These are phyloP conservation scores for Xanthorhoe spadicearia DNA, from an alignment of 2,888 invertebrate genomes.

Conservation along the genomic window DNA sequence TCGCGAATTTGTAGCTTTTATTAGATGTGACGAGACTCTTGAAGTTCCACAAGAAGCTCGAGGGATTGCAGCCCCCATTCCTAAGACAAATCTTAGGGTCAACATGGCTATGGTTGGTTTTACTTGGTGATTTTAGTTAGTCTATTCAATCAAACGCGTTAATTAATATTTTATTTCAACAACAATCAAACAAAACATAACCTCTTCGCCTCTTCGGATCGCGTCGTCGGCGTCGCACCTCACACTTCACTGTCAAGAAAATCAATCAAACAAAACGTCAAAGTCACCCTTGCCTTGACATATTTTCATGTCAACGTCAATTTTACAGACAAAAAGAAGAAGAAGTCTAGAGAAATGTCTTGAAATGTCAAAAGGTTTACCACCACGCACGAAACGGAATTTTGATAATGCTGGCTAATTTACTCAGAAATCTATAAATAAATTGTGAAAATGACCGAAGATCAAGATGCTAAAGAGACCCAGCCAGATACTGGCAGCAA, in stretches of 20 bases:
- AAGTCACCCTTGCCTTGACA: too few species aligned
- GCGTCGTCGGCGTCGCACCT: too few species aligned
- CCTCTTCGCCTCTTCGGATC: too few species aligned
- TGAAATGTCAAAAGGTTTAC: slow-evolving; percentile 55
- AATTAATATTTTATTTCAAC: too few species aligned
- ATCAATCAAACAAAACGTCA: too few species aligned
- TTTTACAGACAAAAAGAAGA: too few species aligned
- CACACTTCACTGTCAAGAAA: too few species aligned
- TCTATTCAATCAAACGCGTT: background rate
- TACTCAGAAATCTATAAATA: slow-evolving; percentile 41
- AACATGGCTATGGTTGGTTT: slow-evolving; percentile 21
- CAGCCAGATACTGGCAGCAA: slow-evolving; percentile 78
- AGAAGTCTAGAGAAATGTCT: slow-evolving; percentile 31
- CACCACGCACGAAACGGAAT: slow-evolving; percentile 64
- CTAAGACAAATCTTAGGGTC: slow-evolving; percentile 14
- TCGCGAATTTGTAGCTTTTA: slow-evolving; percentile 16
- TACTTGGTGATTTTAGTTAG: background rate
- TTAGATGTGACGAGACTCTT: slow-evolving; percentile 8
- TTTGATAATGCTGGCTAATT: slow-evolving; percentile 56
- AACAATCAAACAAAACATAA: too few species aligned
- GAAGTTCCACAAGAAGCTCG: slow-evolving; percentile 17
- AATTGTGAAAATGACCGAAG: slow-evolving; percentile 83
- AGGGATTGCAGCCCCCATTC: slow-evolving; percentile 14
- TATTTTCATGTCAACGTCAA: too few species aligned
- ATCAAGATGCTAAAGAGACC: slow-evolving; percentile 82